Conservation (phyloP, 2,797 vertebrate species). For the Propithecus perrieri region DNA sequence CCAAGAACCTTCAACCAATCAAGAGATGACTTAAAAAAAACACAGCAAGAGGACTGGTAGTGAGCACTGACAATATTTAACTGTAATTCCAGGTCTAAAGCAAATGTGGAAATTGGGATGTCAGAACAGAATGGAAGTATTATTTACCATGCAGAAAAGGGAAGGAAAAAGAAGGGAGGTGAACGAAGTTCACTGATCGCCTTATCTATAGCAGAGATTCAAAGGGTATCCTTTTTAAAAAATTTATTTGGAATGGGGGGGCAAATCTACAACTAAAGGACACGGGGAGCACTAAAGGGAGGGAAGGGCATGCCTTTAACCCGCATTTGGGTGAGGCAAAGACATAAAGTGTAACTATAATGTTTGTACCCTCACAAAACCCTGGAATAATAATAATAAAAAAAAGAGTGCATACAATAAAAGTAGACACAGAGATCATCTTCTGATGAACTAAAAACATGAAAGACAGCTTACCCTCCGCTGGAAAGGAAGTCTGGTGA, state of each 20-base stretch:
- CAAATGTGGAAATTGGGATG: background rate
- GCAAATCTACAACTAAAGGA: too few relatives aligned
- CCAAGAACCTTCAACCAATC: background rate
- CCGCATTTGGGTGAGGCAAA: too few relatives aligned
- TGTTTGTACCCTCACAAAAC: too few relatives aligned
- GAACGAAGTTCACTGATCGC: background rate
- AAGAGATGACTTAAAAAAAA: background rate
- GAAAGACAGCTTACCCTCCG: slow-evolving; percentile 87
- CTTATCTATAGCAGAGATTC: background rate
- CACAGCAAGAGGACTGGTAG: background rate
- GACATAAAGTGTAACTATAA: too few relatives aligned
- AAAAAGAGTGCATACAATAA: too few relatives aligned
- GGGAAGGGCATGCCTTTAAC: too few relatives aligned
- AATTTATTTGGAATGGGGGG: background rate
- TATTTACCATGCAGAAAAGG: background rate
- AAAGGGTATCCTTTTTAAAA: background rate
- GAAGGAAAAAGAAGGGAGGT: background rate
- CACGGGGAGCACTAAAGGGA: too few relatives aligned
- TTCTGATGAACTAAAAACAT: background rate
- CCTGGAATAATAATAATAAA: too few relatives aligned
- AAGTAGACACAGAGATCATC: background rate
- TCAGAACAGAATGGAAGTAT: background rate
- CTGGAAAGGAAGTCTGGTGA: slow-evolving; percentile 81
- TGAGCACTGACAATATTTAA: background rate
- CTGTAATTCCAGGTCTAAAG: background rate